phyloP scores from a whole-genome alignment of 2,797 vertebrate species.

The Pempheris klunzingeri region DNA sequence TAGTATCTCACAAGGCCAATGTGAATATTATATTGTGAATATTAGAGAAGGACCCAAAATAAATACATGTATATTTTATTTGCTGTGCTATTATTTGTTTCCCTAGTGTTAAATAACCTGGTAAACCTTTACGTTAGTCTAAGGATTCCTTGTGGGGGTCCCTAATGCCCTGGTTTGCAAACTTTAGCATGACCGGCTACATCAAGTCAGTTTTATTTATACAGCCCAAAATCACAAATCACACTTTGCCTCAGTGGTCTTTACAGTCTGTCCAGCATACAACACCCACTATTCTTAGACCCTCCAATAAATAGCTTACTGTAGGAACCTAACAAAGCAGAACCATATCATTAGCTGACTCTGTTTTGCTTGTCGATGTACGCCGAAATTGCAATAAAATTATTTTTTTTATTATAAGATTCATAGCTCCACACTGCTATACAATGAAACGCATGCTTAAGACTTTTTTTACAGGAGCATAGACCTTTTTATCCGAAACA shows the following conservation, averaged over 20 bases:
- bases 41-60: neutral
- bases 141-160: neutral
- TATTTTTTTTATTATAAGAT: no score
- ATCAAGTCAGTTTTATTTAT: no score
- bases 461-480: neutral
- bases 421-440: neutral
- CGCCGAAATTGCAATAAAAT: no score
- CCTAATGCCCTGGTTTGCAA: neutral
- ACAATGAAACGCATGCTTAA: neutral
- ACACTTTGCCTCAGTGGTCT: no score
- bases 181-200: neutral
- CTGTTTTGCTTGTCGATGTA: neutral
- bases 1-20: neutral
- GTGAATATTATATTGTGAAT: neutral
- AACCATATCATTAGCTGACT: neutral
- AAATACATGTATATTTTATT: neutral
- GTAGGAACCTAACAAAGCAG: neutral
- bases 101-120: neutral
- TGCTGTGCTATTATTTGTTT: constrained; percentile 5
- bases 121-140: neutral
- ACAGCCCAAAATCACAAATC: no score
- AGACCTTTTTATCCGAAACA: neutral
- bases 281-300: no score
- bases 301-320: neutral
- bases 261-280: no score